Percentiles rank a stretch among this genome's conserved stretches.
phyloP scores from a whole-genome alignment of 2,888 invertebrate genomes.

The Gastrophysa polygoni region DNA sequence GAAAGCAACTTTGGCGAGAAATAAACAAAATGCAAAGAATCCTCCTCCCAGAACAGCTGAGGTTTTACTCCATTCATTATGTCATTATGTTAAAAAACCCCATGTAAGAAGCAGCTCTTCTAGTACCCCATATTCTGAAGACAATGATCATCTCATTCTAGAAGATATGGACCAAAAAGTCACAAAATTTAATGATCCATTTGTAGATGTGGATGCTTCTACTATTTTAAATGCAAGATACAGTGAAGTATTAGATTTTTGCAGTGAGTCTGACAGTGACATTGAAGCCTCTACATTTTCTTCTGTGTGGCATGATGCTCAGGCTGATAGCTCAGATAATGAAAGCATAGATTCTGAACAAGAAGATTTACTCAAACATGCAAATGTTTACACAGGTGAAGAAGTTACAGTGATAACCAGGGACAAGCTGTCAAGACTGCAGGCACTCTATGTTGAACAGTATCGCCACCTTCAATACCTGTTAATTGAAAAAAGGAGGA shows the following conservation, averaged over 20 bases:
- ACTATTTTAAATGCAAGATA: constrained; percentile 61
- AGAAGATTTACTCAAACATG: constrained; percentile 79
- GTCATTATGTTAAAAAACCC: constrained; percentile 65
- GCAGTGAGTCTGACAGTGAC: constrained; percentile 77
- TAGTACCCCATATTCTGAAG: constrained; percentile 47
- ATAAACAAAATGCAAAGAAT: constrained; percentile 66
- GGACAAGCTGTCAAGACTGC: constrained; percentile 76
- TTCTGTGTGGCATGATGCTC: constrained; percentile 68
- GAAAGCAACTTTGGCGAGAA: constrained; percentile 67
- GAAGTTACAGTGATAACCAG: constrained; percentile 81
- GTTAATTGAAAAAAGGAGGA: constrained; percentile 73
- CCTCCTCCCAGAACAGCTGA: constrained; percentile 71
- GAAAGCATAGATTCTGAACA: constrained; percentile 79
- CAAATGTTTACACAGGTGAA: constrained; percentile 87
- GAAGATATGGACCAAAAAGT: constrained; percentile 61
- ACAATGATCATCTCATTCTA: constrained; percentile 46
- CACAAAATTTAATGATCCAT: constrained; percentile 62
- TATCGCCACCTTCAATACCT: constrained; percentile 76
- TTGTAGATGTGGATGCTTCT: constrained; percentile 63
- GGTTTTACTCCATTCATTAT: constrained; percentile 67
- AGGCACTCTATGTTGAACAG: constrained; percentile 82
- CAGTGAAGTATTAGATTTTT: constrained; percentile 69
- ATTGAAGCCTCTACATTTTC: constrained; percentile 68
- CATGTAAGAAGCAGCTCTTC: constrained; percentile 45
- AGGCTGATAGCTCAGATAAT: constrained; percentile 74